Evolutionary conservation across 2,113 vertebrate species (phyloP), one percentile per base, ranked within the genome.

Genomic region (Bos taurus): DNA sequence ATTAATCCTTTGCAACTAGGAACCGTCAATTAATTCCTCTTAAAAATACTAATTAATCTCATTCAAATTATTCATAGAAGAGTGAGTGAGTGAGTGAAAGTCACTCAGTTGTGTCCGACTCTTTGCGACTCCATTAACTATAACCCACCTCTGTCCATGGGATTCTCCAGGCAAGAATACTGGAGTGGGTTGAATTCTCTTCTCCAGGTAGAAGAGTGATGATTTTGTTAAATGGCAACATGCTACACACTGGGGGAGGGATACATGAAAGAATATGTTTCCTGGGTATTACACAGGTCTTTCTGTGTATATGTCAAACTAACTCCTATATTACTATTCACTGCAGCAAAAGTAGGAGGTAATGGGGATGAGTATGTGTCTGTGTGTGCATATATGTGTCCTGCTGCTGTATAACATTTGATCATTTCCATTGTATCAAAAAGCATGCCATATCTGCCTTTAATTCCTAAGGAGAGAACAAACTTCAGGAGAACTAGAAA

Each of bases 61-160:
- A 78, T 88, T 98, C 96, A 93, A 96, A 67, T 89, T 97, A 84
- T n/a, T 97, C 26, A 91, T 48, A 30, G 26, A 43, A 26, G 36
- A 71, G 10, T 40, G 67, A 71, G 19, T 36, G 17, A 71, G 64
- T 2, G n/a, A 71, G 67, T 71, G n/a, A 71, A 71, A 40, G 19
- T 71, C n/a, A 12, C 0, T 40, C 10, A 71, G 19, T 71, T 10
- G 0, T 40, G 36, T 23, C 67, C 0, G 0, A 71, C 19, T 71
- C 19, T 71, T 71, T 71, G n/a, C 1, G 0, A 71, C 67, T 19
- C n/a, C 67, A 3, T 71, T 21, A 11, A 71, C n/a, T 40, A 36
- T 71, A 40, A 36, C 10, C 67, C n/a, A 71, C n/a, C 19, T 36
- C 67, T 23, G 10, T 71, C n/a, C 67, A 71, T 40, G n/a, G 19